phyloP scores from a whole-genome alignment of 2,888 invertebrate genomes.

The Belgica antarctica region DNA sequence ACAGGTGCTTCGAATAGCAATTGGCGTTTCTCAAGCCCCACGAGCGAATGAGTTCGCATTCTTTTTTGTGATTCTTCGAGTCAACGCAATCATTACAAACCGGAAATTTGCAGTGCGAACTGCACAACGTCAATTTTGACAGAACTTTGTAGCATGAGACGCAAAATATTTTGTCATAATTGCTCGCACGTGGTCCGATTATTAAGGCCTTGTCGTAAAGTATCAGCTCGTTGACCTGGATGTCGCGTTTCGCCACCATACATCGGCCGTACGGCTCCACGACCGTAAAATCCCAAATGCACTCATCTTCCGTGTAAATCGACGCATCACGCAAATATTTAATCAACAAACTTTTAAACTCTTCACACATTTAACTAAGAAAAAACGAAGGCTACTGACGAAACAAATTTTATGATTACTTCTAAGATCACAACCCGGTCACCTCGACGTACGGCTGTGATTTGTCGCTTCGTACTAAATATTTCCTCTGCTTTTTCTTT shows the following conservation, averaged over 20 bases:
- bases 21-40: constrained; percentile 59
- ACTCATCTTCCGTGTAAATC: neutral
- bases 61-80: constrained; percentile 59
- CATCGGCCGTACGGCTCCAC: constrained; percentile 70
- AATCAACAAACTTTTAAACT: constrained; percentile 17
- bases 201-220: constrained; percentile 70
- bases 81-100: constrained; percentile 67
- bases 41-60: constrained; percentile 63
- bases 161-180: constrained; percentile 52
- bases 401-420: constrained; percentile 14
- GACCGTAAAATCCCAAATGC: constrained; percentile 61
- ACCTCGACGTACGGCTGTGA: neutral
- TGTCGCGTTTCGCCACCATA: constrained; percentile 66
- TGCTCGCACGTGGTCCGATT: constrained; percentile 65
- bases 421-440: constrained; percentile 20
- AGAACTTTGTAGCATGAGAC: constrained; percentile 33
- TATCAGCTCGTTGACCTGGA: constrained; percentile 66
- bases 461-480: neutral
- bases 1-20: constrained; percentile 45
- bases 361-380: constrained; percentile 30
- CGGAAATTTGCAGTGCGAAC: constrained; percentile 65
- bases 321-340: neutral
- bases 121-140: constrained; percentile 57
- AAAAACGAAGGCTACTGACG: neutral
- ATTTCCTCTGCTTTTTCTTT: constrained; percentile 7